These are phyloP conservation scores for Babylonia areolata DNA, from an alignment of 1,140 invertebrate species.

Conservation along the genomic window DNA sequence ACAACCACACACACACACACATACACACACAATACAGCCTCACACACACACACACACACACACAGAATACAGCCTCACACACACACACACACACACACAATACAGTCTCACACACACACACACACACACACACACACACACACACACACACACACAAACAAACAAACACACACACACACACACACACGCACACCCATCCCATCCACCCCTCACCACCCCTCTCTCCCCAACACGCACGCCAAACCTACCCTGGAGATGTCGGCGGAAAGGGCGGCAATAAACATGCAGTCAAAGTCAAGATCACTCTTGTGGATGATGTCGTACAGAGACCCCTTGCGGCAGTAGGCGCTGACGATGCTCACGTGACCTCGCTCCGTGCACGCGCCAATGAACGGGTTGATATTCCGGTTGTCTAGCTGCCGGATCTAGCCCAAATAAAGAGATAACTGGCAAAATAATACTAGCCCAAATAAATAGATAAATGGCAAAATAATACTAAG, in stretches of 20 bases:
- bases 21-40: no score
- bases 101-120: no score
- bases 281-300: slow-evolving; percentile 54
- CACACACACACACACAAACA: no score
- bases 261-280: slow-evolving; percentile 54
- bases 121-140: slow-evolving; percentile 7
- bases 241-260: slow-evolving; percentile 53
- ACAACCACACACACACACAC: no score
- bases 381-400: slow-evolving; percentile 78
- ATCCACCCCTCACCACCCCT: no score
- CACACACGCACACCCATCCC: no score
- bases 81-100: no score
- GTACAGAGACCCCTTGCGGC: slow-evolving; percentile 81
- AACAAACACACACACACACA: no score
- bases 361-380: slow-evolving; percentile 85
- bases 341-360: slow-evolving; percentile 85
- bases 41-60: no score
- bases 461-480: no score
- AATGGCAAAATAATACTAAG: background rate
- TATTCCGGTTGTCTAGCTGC: background rate
- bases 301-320: slow-evolving; percentile 55
- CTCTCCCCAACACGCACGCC: background rate
- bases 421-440: slow-evolving; percentile 5
- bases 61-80: no score
- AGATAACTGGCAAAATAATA: no score